A percentile compares a stretch with the other conserved stretches of the same genome.
phyloP scores from a whole-genome alignment of 2,888 invertebrate species.

The Lasioglossum pauxillum region DNA sequence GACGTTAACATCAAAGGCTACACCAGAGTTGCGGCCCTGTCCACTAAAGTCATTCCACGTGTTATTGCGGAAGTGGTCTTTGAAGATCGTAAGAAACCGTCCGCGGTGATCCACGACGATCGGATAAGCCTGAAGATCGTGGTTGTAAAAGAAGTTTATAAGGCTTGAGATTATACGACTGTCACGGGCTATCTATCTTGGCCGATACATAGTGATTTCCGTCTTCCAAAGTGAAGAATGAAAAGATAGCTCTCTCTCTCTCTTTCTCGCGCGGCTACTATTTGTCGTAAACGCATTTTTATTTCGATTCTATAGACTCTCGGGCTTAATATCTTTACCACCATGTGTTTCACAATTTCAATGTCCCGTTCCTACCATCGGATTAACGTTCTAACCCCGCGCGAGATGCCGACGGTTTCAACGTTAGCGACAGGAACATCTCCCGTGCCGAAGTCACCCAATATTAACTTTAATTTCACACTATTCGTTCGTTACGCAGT shows the following conservation, averaged over 20 bases:
- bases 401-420: neutral
- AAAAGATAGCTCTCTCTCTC: constrained; percentile 20
- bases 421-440: neutral
- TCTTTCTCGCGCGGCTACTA: neutral
- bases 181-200: constrained; percentile 45
- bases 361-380: neutral
- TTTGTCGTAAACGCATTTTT: constrained; percentile 17
- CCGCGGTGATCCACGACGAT: constrained; percentile 58
- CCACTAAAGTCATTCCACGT: constrained; percentile 37
- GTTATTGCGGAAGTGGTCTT: constrained; percentile 57
- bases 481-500: neutral
- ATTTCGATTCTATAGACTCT: neutral
- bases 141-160: constrained; percentile 54
- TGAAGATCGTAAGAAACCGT: constrained; percentile 45
- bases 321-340: constrained; percentile 1
- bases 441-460: too few relatives aligned
- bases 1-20: constrained; percentile 29
- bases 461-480: neutral
- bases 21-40: constrained; percentile 27
- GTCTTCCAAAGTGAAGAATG: constrained; percentile 20
- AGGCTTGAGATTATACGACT: constrained; percentile 48
- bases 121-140: constrained; percentile 49
- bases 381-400: neutral
- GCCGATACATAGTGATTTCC: constrained; percentile 29
- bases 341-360: neutral